Evolutionary conservation across 2,797 vertebrate genomes (phyloP), one percentile per base, ranked within the genome.

Genomic region (Trachops cirrhosus): DNA sequence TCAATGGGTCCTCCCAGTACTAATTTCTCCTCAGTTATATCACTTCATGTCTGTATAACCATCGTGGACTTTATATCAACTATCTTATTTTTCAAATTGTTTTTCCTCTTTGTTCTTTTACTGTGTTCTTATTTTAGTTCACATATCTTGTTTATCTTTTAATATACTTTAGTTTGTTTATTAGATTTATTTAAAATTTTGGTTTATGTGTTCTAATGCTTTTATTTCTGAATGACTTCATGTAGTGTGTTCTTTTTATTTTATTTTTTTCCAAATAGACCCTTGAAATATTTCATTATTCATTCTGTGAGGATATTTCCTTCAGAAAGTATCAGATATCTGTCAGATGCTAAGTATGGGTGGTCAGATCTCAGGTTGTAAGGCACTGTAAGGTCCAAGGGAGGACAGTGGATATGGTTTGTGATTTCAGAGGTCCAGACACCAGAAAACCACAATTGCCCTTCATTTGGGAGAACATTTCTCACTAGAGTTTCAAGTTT

Each of bases 401-500:
- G 29, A 79, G 71, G 29, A 59, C 32, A 74, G 48, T 64, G 46
- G 4, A 37, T 16, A 70, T 26, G 12, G 37, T 64, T 37, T 94
- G 39, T 91, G 41, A 62, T 78, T 82, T 62, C 39, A 64, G 48
- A 74, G 64, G 5, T 50, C 68, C 29, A 67, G 19, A 78, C 64
- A 52, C 12, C 1, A 86, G 32, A 86, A 78, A 91, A 91, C 62
- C 24, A n/a, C 34, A 67, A 84, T 91, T n/a, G 26, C 2, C 64
- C 24, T 67, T 86, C 46, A 46, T 80, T 83, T 87, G 44, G 48
- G 59, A 86, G 91, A 77, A 16, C 11, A 39, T 32, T 88, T 71
- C 24, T 95, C 68, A 71, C 44, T 89, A 46, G 64, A 71, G 50
- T 90, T 95, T 67, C 39, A 77, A 88, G 37, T 67, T 88, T 90